These are phyloP conservation scores for Drosophila suzukii DNA, from an alignment of 1,140 invertebrate genomes.

Conservation along the genomic window DNA sequence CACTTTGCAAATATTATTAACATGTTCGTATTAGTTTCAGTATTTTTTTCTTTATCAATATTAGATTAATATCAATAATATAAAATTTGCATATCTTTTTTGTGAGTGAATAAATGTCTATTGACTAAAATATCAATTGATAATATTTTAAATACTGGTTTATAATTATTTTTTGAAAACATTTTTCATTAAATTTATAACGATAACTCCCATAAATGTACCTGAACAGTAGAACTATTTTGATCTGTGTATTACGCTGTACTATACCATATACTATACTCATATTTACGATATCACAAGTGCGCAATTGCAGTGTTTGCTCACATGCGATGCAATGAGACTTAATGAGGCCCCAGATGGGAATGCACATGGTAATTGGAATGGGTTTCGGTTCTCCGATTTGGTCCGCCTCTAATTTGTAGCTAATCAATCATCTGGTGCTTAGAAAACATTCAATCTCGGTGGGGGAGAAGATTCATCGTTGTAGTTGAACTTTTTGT, in stretches of 20 bases:
- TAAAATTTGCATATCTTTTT: too few relatives aligned
- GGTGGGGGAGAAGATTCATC: slow-evolving; percentile 23
- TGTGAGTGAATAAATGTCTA: too few relatives aligned
- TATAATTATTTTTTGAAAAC: too few relatives aligned
- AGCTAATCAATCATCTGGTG: slow-evolving; percentile 37
- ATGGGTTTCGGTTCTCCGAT: slow-evolving; percentile 2
- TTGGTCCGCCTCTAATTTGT: slow-evolving; percentile 37
- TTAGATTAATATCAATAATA: too few relatives aligned
- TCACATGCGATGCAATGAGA: slow-evolving; percentile 33
- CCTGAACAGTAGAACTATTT: background rate
- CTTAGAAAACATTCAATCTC: slow-evolving; percentile 16
- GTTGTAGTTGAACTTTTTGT: slow-evolving; percentile 46
- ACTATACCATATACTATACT: background rate
- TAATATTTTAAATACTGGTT: too few relatives aligned
- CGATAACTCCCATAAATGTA: background rate
- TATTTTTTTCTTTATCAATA: too few relatives aligned
- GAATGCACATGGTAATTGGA: slow-evolving; percentile 18
- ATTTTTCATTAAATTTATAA: background rate
- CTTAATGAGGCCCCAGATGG: slow-evolving; percentile 24
- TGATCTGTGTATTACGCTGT: background rate
- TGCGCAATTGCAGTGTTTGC: slow-evolving; percentile 37
- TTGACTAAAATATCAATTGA: too few relatives aligned
- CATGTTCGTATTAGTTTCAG: too few relatives aligned
- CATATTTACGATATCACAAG: slow-evolving; percentile 6
- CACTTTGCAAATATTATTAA: too few relatives aligned